A percentile compares a stretch with the other conserved stretches of the same genome.
Conservation (phyloP, 2,888 invertebrate genomes). For the Dicyrtomina minuta region DNA sequence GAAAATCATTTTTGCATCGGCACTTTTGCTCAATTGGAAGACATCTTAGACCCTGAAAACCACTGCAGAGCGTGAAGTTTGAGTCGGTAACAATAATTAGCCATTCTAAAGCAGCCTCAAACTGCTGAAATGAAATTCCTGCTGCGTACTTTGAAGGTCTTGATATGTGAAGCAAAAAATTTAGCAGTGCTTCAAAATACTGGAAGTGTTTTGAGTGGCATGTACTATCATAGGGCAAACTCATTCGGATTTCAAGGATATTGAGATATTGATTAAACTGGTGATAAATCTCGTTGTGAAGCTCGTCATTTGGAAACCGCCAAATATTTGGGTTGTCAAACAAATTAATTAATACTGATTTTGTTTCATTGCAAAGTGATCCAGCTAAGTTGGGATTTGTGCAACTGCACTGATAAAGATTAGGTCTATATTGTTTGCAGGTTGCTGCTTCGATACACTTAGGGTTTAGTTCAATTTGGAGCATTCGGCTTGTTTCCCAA, state of each 20-base stretch:
- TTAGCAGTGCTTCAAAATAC: neutral
- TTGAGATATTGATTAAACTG: constrained; percentile 5
- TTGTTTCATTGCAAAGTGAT: constrained; percentile 16
- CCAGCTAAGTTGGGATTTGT: neutral
- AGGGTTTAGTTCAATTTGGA: constrained; percentile 2
- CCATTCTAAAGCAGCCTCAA: neutral
- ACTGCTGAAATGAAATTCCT: neutral
- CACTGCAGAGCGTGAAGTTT: constrained; percentile 3
- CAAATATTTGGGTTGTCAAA: constrained; percentile 3
- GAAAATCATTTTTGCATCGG: constrained; percentile 1
- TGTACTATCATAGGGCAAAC: neutral
- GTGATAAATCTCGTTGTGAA: constrained; percentile 1
- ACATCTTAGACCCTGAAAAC: constrained; percentile 5
- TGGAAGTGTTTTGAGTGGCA: constrained; percentile 10
- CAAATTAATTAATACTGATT: neutral
- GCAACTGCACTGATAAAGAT: constrained; percentile 1
- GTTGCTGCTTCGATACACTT: neutral
- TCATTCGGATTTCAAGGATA: neutral
- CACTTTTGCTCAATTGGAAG: neutral
- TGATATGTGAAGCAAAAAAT: neutral
- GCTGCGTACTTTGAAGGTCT: neutral
- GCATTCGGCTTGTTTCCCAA: neutral
- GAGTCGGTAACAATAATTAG: neutral
- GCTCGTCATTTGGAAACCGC: constrained; percentile 6
- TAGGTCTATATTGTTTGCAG: neutral